A percentile compares a stretch with the other conserved stretches of the same genome.
phyloP scores from a whole-genome alignment of 2,888 invertebrate genomes.

The Carterocephalus palaemon region DNA sequence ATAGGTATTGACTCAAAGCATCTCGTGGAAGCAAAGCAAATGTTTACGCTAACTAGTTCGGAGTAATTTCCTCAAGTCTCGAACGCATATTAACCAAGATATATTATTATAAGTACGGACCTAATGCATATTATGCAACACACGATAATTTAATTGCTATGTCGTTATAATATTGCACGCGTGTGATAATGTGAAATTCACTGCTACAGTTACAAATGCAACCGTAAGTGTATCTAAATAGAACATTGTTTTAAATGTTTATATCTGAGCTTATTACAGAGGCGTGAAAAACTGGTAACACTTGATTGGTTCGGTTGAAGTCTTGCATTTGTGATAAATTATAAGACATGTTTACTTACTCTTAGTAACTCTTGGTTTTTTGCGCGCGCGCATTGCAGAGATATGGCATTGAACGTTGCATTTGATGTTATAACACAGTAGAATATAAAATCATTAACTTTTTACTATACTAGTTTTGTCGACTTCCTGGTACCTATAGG shows the following conservation, averaged over 20 bases:
- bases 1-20: no score
- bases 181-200: conserved; percentile 5
- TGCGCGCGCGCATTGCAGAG: background rate
- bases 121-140: conserved; percentile 18
- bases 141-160: conserved; percentile 13
- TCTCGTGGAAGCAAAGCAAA: conserved; percentile 18
- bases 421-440: no score
- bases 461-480: no score
- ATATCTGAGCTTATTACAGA: conserved; percentile 6
- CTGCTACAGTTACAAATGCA: background rate
- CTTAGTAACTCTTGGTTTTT: conserved; percentile 13
- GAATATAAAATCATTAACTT: no score
- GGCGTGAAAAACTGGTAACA: conserved; percentile 20
- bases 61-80: conserved; percentile 14
- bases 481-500: no score
- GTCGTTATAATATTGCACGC: conserved; percentile 21
- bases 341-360: conserved; percentile 1
- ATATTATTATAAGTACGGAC: conserved; percentile 11
- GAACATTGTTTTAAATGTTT: conserved; percentile 2
- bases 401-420: background rate
- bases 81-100: conserved; percentile 18
- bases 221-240: background rate
- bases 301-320: conserved; percentile 9
- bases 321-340: conserved; percentile 9
- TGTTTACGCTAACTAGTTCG: conserved; percentile 25